Conservation (phyloP, 2,113 vertebrate species). For the Scomber scombrus region DNA sequence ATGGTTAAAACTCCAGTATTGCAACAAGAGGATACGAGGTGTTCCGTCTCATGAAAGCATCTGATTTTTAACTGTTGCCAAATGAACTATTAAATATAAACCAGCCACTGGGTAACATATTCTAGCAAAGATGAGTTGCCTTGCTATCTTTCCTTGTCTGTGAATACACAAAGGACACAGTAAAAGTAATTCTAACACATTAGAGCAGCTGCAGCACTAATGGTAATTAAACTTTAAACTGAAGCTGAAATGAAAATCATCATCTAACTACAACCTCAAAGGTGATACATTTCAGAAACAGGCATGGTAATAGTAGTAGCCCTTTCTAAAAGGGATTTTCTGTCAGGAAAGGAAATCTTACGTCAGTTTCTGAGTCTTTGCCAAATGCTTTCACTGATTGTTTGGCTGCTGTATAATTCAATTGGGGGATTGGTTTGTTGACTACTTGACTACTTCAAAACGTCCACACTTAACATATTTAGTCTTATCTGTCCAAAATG, state of each 20-base stretch:
- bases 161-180: not conserved
- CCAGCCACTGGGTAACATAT: not conserved
- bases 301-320: not conserved
- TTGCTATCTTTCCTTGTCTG: not conserved
- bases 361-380: not conserved
- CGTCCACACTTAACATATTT: not conserved
- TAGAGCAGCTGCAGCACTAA: too few species aligned
- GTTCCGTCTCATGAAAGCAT: not conserved
- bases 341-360: not conserved
- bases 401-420: not conserved
- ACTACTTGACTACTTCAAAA: not conserved
- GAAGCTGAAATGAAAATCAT: too few species aligned
- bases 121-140: not conserved
- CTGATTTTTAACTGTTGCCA: not conserved
- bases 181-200: too few species aligned
- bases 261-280: not conserved
- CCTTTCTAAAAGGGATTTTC: not conserved
- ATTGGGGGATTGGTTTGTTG: not conserved
- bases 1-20: not conserved
- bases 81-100: not conserved
- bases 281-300: not conserved
- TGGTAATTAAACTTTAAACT: too few species aligned
- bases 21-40: not conserved
- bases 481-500: not conserved
- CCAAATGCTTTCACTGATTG: not conserved